Conservation (phyloP, 2,888 invertebrate species). For the Acanthosepion lycidas region DNA sequence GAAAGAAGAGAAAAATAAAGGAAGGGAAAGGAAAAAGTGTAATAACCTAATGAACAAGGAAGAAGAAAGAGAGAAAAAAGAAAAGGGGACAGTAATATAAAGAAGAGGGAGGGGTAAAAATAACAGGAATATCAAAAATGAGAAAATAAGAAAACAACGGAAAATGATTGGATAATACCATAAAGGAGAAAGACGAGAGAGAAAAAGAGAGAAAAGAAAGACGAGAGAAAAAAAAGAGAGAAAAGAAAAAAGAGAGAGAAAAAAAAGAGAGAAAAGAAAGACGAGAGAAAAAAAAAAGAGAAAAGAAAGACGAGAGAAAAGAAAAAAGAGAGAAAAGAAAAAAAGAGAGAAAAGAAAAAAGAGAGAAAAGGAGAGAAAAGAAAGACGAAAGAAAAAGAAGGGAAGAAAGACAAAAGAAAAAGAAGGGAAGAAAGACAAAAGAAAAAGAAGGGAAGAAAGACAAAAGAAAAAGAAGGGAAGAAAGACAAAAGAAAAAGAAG, state of each 20-base stretch:
- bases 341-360: background rate
- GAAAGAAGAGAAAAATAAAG: background rate
- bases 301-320: background rate
- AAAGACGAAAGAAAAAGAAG: too few species aligned
- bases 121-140: background rate
- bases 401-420: too few species aligned
- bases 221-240: background rate
- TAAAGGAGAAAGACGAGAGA: background rate
- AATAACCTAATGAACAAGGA: background rate
- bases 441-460: too few species aligned
- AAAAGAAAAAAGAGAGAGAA: background rate
- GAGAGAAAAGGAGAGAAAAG: too few species aligned
- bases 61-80: background rate
- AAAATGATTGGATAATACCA: background rate
- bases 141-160: background rate
- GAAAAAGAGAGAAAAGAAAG: background rate
- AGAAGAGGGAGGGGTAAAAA: background rate
- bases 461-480: too few species aligned
- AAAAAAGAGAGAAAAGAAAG: background rate
- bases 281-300: background rate
- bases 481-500: too few species aligned
- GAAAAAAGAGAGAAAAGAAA: background rate
- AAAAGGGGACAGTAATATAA: background rate
- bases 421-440: too few species aligned
- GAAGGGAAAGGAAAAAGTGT: background rate